phyloP scores from a whole-genome alignment of 2,797 vertebrate genomes.

The Spondyliosoma cantharus region DNA sequence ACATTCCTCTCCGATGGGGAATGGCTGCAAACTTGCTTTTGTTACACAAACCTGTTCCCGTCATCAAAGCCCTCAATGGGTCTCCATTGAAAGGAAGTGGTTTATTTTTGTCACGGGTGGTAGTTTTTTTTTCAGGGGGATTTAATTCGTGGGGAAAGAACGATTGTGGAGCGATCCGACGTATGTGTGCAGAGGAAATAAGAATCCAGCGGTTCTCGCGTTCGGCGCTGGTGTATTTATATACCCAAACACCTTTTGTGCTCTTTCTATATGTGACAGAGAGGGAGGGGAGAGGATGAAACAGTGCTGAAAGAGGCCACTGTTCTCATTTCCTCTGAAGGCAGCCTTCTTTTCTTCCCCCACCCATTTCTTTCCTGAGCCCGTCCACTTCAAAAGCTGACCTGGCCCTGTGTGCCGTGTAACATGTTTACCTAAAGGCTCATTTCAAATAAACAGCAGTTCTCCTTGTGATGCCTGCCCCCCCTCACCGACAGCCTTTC shows the following conservation, averaged over 20 bases:
- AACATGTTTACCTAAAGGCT: conserved; percentile 83
- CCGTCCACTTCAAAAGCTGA: conserved; percentile 83
- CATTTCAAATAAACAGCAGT: conserved; percentile 84
- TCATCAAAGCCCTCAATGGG: conserved; percentile 72
- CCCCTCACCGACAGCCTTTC: conserved; percentile 66
- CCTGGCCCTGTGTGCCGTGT: conserved; percentile 79
- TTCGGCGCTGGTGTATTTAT: conserved; percentile 49
- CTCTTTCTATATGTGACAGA: conserved; percentile 72
- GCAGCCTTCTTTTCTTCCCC: conserved; percentile 77
- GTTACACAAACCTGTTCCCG: conserved; percentile 76
- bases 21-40: conserved; percentile 80
- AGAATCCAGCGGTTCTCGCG: conserved; percentile 22
- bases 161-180: conserved; percentile 30
- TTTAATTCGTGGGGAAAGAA: conserved; percentile 34
- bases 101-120: conserved; percentile 65
- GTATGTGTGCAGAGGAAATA: conserved; percentile 19
- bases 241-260: conserved; percentile 69
- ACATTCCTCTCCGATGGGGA: conserved; percentile 75
- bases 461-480: conserved; percentile 68
- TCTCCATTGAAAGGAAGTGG: conserved; percentile 59
- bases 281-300: conserved; percentile 71
- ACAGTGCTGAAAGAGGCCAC: conserved; percentile 80
- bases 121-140: conserved; percentile 28
- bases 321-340: conserved; percentile 84
- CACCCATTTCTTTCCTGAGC: conserved; percentile 77